Conservation (phyloP, 2,888 invertebrate genomes). For the Phragmatobia fuliginosa region DNA sequence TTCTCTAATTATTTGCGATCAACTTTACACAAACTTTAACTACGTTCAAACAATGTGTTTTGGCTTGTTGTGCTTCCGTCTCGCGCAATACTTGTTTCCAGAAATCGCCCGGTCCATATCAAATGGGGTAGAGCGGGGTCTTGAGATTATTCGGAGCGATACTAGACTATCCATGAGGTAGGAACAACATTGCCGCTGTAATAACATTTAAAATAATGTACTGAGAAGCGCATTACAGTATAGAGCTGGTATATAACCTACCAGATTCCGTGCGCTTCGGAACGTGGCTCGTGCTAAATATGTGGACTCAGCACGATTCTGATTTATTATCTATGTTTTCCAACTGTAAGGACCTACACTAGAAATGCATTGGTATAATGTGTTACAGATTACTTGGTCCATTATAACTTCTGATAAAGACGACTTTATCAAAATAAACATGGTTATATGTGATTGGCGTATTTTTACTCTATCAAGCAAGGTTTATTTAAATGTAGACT, state of each 20-base stretch:
- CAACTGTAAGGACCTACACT: constrained; percentile 42
- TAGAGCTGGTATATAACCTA: constrained; percentile 63
- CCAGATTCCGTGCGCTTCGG: constrained; percentile 76
- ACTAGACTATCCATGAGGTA: constrained; percentile 63
- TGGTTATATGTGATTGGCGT: background rate
- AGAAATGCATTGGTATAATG: constrained; percentile 42
- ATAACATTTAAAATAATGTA: constrained; percentile 75
- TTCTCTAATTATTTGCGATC: constrained; percentile 36
- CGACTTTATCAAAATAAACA: background rate
- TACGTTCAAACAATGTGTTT: constrained; percentile 38
- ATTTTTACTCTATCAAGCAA: too few relatives aligned
- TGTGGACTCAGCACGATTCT: constrained; percentile 80
- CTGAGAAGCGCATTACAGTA: constrained; percentile 62
- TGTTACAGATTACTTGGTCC: constrained; percentile 28
- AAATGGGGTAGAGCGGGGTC: constrained; percentile 59
- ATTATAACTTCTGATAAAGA: constrained; percentile 17
- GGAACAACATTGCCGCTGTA: constrained; percentile 66
- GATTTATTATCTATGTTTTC: constrained; percentile 75
- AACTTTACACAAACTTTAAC: constrained; percentile 19
- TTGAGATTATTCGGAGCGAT: constrained; percentile 68
- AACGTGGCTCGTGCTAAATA: constrained; percentile 78
- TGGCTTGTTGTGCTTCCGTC: constrained; percentile 52
- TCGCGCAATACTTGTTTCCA: constrained; percentile 57
- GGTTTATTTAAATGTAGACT: too few relatives aligned
- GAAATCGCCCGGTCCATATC: constrained; percentile 50